Conservation (phyloP, 2,113 vertebrate species). For the Dermatemys mawii region DNA sequence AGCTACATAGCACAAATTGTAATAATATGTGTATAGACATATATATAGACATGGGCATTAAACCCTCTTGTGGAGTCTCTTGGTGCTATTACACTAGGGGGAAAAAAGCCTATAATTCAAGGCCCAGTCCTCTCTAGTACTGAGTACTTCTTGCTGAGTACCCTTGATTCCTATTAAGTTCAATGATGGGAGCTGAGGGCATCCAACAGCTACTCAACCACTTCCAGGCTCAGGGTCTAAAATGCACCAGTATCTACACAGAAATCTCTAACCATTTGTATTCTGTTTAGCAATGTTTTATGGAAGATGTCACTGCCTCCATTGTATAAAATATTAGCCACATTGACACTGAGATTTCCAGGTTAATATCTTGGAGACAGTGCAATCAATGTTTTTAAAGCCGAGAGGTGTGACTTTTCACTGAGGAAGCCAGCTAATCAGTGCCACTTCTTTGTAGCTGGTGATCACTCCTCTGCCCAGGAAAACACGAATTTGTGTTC, state of each 20-base stretch:
- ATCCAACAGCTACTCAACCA: no score
- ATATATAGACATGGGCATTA: no score
- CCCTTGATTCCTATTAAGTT: no score
- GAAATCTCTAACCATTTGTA: background rate
- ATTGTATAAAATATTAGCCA: background rate
- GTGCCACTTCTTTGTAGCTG: background rate
- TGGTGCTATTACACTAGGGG: no score
- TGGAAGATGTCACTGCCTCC: background rate
- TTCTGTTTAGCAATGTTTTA: background rate
- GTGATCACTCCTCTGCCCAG: background rate
- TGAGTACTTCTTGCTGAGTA: no score
- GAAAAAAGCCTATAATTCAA: no score
- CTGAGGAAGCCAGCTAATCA: background rate
- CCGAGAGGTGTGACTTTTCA: background rate
- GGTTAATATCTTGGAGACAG: background rate
- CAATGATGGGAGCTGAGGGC: no score
- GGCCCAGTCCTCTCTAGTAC: no score
- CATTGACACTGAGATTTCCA: background rate
- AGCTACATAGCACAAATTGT: no score
- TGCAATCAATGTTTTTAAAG: background rate
- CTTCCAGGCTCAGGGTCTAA: background rate
- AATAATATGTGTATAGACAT: no score
- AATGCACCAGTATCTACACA: background rate
- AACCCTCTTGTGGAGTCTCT: no score
- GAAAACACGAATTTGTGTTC: background rate